A percentile compares a stretch with the other conserved stretches of the same genome.
Evolutionary conservation across 1,140 invertebrate genomes (phyloP).

Genomic region (Scylla paramamosain): DNA sequence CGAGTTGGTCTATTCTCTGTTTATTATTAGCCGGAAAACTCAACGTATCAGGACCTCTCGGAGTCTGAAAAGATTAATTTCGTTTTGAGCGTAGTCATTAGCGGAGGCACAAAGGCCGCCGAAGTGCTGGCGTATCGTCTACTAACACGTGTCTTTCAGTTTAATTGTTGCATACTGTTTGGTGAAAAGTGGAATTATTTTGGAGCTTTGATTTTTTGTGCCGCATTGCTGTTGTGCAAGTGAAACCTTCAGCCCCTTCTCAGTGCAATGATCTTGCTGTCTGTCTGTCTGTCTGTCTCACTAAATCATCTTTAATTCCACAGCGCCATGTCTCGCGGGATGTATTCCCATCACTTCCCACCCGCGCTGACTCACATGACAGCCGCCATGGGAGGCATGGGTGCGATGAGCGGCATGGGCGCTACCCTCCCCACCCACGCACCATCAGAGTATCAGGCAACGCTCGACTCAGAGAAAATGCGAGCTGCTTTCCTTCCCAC

Average conservation of each 20-base stretch:
- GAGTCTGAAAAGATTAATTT: conserved; percentile 44
- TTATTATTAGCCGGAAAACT: neutral
- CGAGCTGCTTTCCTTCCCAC: conserved; percentile 70
- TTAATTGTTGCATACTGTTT: too few species aligned
- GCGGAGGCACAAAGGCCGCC: too few species aligned
- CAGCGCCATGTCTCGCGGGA: conserved; percentile 74
- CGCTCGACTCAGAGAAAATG: conserved; percentile 73
- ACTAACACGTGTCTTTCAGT: too few species aligned
- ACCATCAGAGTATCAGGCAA: conserved; percentile 67
- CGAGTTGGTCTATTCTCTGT: neutral
- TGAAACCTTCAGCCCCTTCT: neutral
- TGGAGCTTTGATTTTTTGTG: too few species aligned
- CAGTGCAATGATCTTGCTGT: neutral
- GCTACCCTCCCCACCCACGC: conserved; percentile 61
- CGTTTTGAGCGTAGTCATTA: neutral
- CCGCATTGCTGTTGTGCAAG: too few species aligned
- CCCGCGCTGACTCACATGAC: conserved; percentile 74
- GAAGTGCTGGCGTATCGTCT: too few species aligned
- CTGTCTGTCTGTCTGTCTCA: neutral
- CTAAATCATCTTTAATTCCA: neutral
- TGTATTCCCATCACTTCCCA: conserved; percentile 70
- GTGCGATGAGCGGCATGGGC: conserved; percentile 68
- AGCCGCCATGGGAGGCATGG: conserved; percentile 73
- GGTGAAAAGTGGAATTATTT: too few species aligned
- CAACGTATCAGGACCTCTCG: neutral